A percentile compares a stretch with the other conserved stretches of the same genome.
Conservation (phyloP, 1,140 invertebrate genomes). For the Zaprionus ghesquierei region DNA sequence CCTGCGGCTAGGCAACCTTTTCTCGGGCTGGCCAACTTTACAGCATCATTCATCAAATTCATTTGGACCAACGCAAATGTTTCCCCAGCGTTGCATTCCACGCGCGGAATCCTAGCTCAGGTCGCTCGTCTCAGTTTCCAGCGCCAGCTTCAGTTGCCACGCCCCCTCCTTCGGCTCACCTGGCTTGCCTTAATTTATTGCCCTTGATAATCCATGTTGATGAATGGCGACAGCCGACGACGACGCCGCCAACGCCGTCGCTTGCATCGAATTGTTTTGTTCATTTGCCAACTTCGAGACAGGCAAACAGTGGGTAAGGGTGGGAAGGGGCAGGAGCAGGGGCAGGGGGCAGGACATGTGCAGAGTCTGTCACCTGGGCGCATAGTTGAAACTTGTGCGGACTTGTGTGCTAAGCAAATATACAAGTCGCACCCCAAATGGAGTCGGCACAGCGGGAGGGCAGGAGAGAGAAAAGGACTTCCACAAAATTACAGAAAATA, state of each 20-base stretch:
- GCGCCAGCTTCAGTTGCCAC: too few species aligned
- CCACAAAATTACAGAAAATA: neutral
- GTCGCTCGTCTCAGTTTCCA: neutral
- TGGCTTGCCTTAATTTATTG: conserved; percentile 70
- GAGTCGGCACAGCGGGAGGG: neutral
- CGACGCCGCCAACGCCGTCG: conserved; percentile 17
- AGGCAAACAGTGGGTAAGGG: neutral
- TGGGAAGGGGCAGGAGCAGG: neutral
- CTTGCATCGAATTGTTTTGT: conserved; percentile 9
- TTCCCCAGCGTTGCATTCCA: conserved; percentile 29
- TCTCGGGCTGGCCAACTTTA: conserved; percentile 34
- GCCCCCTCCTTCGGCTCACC: conserved; percentile 1
- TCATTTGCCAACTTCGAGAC: neutral
- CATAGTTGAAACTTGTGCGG: conserved; percentile 5
- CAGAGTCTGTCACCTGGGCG: conserved; percentile 1
- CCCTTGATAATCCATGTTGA: conserved; percentile 71
- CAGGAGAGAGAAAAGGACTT: neutral
- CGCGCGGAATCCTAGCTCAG: neutral
- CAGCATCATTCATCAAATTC: conserved; percentile 71
- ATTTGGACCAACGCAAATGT: conserved; percentile 33
- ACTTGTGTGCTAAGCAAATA: conserved; percentile 12
- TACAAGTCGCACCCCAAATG: conserved; percentile 6
- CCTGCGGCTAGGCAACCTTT: conserved; percentile 8
- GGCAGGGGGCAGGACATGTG: neutral
- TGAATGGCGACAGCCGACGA: conserved; percentile 53